Base-by-base conservation (phyloP, 2,113 vertebrate genomes). In the Salvelinus fontinalis region DNA sequence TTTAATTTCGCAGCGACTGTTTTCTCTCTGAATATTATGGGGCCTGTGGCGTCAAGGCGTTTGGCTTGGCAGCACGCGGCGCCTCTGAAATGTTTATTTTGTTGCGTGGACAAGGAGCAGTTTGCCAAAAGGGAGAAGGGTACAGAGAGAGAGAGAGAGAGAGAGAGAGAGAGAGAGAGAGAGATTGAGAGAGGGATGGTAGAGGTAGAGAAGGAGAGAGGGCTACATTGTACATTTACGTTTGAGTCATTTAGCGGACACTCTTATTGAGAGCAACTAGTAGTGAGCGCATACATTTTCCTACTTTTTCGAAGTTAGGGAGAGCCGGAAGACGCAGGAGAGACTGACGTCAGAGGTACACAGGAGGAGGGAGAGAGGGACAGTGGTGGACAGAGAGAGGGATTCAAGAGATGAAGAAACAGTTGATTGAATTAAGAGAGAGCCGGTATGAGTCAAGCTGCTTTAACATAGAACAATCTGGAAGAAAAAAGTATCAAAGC, bases 41-140 rank as follows among this genome's bases (percentile, higher is more conserved):
- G 76, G 67, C 60, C 77, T 85, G 89, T 92, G 88, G 89, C 92
- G 71, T 67, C 68, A 44, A 81, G 71, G 82, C 89, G 77, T 90
- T 94, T 92, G 79, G 49, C 76, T 93, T 94, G 94, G 92, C 89
- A 76, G 69, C 59, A 79, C 73, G 20, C 66, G 51, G 82, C 76
- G 27, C 66, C 69, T 86, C 74, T 79, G 80, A 70, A 71, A 51
- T 91, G 78, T 94, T 94, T 93, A 91, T 90, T 93, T 94, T 80
- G 73, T 62, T 71, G 54, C 76, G 81, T 78, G 74, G 81, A 84
- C 75, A 80, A 77, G 14, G 70, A 75, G 34, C 11, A 60, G 76
- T 79, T 77, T 79, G 62, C 79, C 83, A 57, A 77, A 82, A 78
- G 71, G 75, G 82, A 70, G 81, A 82, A 64, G 67, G 74, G 27